Evolutionary conservation across 2,797 vertebrate genomes (phyloP).

Genomic region (Sebastes umbrosus): DNA sequence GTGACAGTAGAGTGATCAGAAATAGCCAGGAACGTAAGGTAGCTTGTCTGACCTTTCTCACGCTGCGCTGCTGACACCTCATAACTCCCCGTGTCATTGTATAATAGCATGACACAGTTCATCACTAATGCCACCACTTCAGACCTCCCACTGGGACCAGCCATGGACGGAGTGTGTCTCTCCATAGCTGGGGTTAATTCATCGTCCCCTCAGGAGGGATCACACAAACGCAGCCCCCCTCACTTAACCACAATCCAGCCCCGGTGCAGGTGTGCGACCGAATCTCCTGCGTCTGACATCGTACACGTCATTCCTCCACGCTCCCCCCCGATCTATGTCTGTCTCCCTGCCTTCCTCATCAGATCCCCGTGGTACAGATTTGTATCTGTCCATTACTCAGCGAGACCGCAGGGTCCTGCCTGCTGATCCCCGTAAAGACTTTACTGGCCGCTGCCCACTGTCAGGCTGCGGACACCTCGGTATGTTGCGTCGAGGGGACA

Average conservation of each 20-base stretch:
- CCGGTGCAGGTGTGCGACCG: constrained; percentile 42
- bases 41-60: constrained; percentile 43
- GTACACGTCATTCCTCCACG: not conserved
- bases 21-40: not conserved
- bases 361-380: constrained; percentile 32
- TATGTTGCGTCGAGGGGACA: constrained; percentile 15
- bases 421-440: constrained; percentile 48
- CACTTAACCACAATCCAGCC: constrained; percentile 6
- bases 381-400: constrained; percentile 54
- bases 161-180: constrained; percentile 1
- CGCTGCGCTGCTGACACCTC: not conserved
- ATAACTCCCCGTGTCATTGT: constrained; percentile 35
- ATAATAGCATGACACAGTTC: constrained; percentile 50
- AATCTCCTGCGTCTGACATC: not conserved
- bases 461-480: constrained; percentile 3
- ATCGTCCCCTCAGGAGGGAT: constrained; percentile 34
- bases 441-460: constrained; percentile 7
- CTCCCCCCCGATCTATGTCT: not conserved
- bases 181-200: constrained; percentile 31
- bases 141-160: constrained; percentile 23
- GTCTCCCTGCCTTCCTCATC: constrained; percentile 17
- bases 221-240: not conserved
- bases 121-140: constrained; percentile 14
- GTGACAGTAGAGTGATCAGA: not conserved
- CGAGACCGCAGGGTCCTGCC: constrained; percentile 6